Conservation (phyloP, 2,113 vertebrate genomes). For the Romanogobio albipinnatus region DNA sequence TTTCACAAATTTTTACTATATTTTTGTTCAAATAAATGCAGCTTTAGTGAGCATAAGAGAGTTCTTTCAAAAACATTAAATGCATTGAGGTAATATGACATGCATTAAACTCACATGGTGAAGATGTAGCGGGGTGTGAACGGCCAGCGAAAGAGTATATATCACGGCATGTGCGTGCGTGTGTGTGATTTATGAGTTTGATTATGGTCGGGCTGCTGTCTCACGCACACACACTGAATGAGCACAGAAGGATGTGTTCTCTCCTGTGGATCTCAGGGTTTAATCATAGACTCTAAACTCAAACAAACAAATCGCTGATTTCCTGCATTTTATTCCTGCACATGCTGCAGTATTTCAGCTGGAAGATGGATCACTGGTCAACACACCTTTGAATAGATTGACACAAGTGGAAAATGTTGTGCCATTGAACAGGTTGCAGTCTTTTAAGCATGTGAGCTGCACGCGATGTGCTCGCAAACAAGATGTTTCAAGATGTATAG, state of each 20-base stretch:
- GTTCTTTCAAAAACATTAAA: too few species aligned
- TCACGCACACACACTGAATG: neutral
- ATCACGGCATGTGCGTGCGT: conserved; percentile 17
- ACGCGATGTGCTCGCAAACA: neutral
- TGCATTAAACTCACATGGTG: conserved; percentile 31
- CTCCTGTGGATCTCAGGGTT: neutral
- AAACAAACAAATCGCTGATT: neutral
- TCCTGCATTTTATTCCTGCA: conserved; percentile 13
- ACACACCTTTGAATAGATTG: conserved; percentile 24
- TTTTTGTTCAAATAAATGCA: neutral
- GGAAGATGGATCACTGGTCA: neutral
- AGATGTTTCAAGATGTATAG: too few species aligned
- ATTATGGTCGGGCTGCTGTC: neutral
- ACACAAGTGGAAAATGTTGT: neutral
- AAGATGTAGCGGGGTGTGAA: conserved; percentile 18
- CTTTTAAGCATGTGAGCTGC: neutral
- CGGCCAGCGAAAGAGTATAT: neutral
- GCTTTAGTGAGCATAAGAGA: too few species aligned
- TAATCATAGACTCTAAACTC: neutral
- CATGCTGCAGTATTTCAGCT: neutral
- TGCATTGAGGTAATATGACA: neutral
- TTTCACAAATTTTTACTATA: neutral
- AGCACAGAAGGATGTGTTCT: conserved; percentile 62
- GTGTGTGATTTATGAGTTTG: conserved; percentile 12
- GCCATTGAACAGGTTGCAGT: neutral